These are phyloP conservation scores for Typhlichthys subterraneus DNA, from an alignment of 2,797 vertebrate genomes.

Conservation along the genomic window DNA sequence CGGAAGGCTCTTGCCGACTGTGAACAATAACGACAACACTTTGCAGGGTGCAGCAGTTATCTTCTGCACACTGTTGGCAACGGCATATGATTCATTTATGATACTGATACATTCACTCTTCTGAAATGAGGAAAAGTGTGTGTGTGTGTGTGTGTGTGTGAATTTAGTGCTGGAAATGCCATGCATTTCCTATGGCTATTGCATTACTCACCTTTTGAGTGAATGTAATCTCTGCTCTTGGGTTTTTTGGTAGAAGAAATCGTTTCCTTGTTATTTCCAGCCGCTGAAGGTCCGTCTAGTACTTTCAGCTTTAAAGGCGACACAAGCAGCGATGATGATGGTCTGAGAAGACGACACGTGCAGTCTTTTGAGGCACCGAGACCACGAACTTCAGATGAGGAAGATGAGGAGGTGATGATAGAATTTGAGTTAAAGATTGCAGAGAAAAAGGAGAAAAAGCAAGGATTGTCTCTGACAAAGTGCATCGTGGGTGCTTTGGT, in stretches of 20 bases:
- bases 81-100: conserved; percentile 50
- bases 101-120: conserved; percentile 26
- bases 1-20: too few species aligned
- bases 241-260: too few species aligned
- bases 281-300: conserved; percentile 38
- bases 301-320: conserved; percentile 36
- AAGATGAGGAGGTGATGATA: conserved; percentile 69
- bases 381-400: conserved; percentile 72
- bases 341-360: conserved; percentile 68
- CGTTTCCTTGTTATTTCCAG: neutral
- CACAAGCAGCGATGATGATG: conserved; percentile 48
- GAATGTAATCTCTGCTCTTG: too few species aligned
- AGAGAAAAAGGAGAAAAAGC: conserved; percentile 67
- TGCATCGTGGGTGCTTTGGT: conserved; percentile 73
- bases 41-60: conserved; percentile 26
- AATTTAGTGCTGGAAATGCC: conserved; percentile 59
- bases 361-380: conserved; percentile 51
- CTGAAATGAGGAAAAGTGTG: conserved; percentile 52
- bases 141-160: conserved; percentile 61
- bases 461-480: conserved; percentile 72
- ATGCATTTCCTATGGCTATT: conserved; percentile 31
- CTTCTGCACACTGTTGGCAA: conserved; percentile 37
- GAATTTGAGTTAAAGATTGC: conserved; percentile 69
- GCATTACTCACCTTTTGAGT: neutral
- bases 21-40: too few species aligned